Percentiles rank a stretch among this genome's conserved stretches.
phyloP scores from a whole-genome alignment of 2,797 vertebrate species.

The Xyrichtys novacula region DNA sequence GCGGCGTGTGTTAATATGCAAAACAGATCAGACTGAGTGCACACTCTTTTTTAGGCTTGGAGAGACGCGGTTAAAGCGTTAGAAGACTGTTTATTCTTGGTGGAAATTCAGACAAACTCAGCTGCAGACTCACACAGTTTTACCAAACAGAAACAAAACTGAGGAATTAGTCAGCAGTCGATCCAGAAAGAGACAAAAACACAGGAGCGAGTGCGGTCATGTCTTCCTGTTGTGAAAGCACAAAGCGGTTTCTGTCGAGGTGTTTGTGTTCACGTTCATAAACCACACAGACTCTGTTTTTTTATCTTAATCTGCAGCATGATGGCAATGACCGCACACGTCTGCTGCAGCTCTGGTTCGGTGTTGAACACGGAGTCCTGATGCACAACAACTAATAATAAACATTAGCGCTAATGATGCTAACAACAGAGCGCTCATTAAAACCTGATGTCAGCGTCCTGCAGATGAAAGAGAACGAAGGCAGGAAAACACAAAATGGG shows the following conservation, averaged over 20 bases:
- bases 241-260: background rate
- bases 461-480: slow-evolving; percentile 42
- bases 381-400: slow-evolving; percentile 52
- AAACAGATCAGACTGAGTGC: too few relatives aligned
- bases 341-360: slow-evolving; percentile 7
- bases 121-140: too few relatives aligned
- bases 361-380: slow-evolving; percentile 16
- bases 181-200: too few relatives aligned
- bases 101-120: too few relatives aligned
- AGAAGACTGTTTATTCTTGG: too few relatives aligned
- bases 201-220: background rate
- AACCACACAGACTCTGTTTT: background rate
- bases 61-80: too few relatives aligned
- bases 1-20: too few relatives aligned
- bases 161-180: too few relatives aligned
- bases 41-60: too few relatives aligned
- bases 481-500: slow-evolving; percentile 42
- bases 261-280: slow-evolving; percentile 1
- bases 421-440: slow-evolving; percentile 64
- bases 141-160: too few relatives aligned
- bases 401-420: slow-evolving; percentile 58
- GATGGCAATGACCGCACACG: slow-evolving; percentile 16
- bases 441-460: slow-evolving; percentile 50
- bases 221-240: background rate
- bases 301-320: background rate